Percentiles rank a stretch among this genome's conserved stretches.
These are phyloP conservation scores for Drosophila sturtevanti DNA, from an alignment of 1,140 invertebrate genomes.

Conservation along the genomic window DNA sequence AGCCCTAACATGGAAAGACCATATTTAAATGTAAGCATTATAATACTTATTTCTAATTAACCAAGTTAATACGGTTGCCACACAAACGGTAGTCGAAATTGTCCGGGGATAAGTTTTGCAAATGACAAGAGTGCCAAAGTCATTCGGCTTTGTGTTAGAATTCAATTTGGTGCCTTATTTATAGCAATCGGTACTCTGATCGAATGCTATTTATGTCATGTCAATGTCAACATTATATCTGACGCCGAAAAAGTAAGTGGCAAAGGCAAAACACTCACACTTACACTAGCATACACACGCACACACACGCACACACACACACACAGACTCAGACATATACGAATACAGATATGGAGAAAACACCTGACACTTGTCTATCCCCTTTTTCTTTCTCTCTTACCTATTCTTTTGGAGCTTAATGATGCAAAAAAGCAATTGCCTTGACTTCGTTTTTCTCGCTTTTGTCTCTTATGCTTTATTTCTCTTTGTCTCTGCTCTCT, in stretches of 20 bases:
- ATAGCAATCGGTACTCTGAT: background rate
- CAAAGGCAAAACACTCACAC: background rate
- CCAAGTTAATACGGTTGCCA: no score
- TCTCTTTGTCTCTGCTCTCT: background rate
- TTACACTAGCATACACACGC: background rate
- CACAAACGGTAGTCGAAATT: no score
- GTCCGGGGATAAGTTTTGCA: no score
- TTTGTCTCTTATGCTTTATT: conserved; percentile 40
- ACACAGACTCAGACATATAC: background rate
- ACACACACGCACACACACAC: background rate
- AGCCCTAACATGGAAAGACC: no score
- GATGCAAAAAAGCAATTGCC: conserved; percentile 3
- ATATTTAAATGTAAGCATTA: no score
- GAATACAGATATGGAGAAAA: no score
- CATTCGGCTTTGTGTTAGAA: background rate
- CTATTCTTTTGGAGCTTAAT: conserved; percentile 8
- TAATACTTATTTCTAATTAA: no score
- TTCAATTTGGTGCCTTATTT: background rate
- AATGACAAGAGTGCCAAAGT: no score
- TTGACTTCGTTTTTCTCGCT: conserved; percentile 8
- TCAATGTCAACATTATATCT: conserved; percentile 6
- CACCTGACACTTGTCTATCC: background rate
- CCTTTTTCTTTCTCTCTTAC: background rate
- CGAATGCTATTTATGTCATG: conserved; percentile 9
- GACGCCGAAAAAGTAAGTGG: background rate